Base-by-base conservation (phyloP, 2,113 vertebrate genomes). In the Microtus pennsylvanicus region DNA sequence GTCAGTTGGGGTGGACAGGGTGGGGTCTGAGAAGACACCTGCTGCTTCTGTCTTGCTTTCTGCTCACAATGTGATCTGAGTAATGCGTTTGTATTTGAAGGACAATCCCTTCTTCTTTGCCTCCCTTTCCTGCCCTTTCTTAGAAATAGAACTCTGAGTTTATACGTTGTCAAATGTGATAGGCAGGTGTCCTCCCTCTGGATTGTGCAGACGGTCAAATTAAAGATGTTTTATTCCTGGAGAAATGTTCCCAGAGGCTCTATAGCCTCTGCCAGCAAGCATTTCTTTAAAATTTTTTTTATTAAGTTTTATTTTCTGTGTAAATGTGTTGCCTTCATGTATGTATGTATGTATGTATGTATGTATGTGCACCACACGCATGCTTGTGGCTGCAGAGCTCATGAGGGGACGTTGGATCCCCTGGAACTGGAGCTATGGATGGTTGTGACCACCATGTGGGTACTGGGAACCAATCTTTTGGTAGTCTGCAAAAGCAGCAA, bases 181-280 rank as follows among this genome's bases (percentile, higher is more conserved):
- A 92, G 17, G 24, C 47, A 1, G 22, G 2, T 35, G 28, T 74
- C 7, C n/a, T 83, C 16, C 6, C 7, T 3, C 4, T 24, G 42
- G 42, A 42, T 42, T 42, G 42, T 42, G 42, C 42, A 22, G 58
- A 45, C 28, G 67, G 10, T 72, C 30, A 76, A 22, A 95, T 89
- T 74, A 75, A 87, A 86, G 83, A 55, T 35, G 58, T 35, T 50
- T 87, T 91, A 86, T 45, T 91, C 91, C 61, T 89, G 87, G 47
- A 95, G 96, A 90, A 94, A 35, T 38, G 30, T 47, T 75, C 50
- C 69, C 70, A 74, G 67, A 96, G 78, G 82, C 95, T 96, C 94
- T 55, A 35, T 94, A 93, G 96, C 92, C 63, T 97, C 94, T 95
- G 94, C 89, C 96, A 95, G 95, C 24, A 65, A 42, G 58, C 14